These are phyloP conservation scores for Prosopocoilus inquinatus DNA, from an alignment of 2,888 invertebrate genomes.

Conservation along the genomic window DNA sequence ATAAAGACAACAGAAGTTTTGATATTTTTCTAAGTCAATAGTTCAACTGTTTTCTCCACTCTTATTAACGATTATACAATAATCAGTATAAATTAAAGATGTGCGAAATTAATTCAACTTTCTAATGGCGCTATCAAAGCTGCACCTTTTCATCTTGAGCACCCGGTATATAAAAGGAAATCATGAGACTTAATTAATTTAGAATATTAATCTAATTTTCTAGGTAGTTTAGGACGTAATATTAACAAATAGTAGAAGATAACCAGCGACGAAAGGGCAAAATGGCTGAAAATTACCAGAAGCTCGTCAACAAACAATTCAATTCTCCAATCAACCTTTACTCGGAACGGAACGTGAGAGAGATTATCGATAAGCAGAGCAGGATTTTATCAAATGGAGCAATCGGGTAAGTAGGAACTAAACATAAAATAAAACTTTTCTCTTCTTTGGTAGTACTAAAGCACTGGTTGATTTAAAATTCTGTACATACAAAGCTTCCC, in stretches of 20 bases:
- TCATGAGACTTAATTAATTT: too few species aligned
- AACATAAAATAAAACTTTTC: too few species aligned
- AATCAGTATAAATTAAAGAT: too few species aligned
- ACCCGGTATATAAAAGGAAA: too few species aligned
- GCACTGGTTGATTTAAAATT: background rate
- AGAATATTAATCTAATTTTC: background rate
- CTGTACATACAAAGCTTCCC: background rate
- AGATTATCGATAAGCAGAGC: slow-evolving; percentile 75
- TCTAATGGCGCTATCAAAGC: too few species aligned
- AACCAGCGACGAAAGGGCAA: slow-evolving; percentile 5
- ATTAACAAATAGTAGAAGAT: background rate
- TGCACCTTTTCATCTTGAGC: too few species aligned
- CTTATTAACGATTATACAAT: too few species aligned
- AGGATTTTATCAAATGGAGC: slow-evolving; percentile 75
- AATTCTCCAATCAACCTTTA: slow-evolving; percentile 86
- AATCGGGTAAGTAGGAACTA: slow-evolving; percentile 65
- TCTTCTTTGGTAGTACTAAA: background rate
- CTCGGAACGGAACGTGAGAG: slow-evolving; percentile 76
- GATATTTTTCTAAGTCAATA: too few species aligned
- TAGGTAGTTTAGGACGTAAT: slow-evolving; percentile 15
- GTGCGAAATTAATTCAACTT: too few species aligned
- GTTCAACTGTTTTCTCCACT: too few species aligned
- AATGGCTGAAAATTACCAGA: slow-evolving; percentile 70
- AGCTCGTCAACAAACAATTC: slow-evolving; percentile 84
- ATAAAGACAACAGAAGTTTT: too few species aligned